A percentile compares a stretch with the other conserved stretches of the same genome.
These are phyloP conservation scores for Hoplodrina blanda DNA, from an alignment of 2,888 invertebrate species.

Conservation along the genomic window DNA sequence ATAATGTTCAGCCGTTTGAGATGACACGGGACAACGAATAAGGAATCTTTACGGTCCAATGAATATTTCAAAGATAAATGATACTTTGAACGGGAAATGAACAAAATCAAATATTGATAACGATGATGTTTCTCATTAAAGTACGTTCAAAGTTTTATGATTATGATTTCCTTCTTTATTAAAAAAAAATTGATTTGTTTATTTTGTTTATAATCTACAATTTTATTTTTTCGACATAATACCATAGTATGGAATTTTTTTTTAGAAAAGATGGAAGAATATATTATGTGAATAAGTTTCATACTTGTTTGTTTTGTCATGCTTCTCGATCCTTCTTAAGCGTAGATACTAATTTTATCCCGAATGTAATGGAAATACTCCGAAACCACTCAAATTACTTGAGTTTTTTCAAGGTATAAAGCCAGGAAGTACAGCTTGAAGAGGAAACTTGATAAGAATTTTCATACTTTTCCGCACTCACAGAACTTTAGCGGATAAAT, in stretches of 20 bases:
- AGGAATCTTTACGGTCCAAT: conserved; percentile 17
- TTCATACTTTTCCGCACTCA: conserved; percentile 44
- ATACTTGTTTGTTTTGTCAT: background rate
- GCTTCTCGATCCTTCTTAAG: background rate
- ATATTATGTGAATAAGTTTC: too few relatives aligned
- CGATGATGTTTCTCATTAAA: conserved; percentile 2
- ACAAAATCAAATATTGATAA: conserved; percentile 30
- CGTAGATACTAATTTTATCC: background rate
- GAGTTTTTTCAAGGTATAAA: conserved; percentile 21
- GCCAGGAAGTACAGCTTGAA: conserved; percentile 3
- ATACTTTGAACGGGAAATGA: conserved; percentile 27
- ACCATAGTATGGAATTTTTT: too few relatives aligned
- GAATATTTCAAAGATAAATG: conserved; percentile 34
- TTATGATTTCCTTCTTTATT: background rate
- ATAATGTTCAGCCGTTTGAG: conserved; percentile 30
- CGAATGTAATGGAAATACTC: background rate
- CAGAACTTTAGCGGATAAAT: conserved; percentile 56
- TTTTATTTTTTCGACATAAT: too few relatives aligned
- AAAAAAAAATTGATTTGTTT: background rate
- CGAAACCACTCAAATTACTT: conserved; percentile 32
- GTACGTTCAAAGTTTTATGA: background rate
- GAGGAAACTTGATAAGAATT: conserved; percentile 35
- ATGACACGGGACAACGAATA: conserved; percentile 50
- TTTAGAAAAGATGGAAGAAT: too few relatives aligned
- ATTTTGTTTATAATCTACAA: too few relatives aligned